phyloP scores from a whole-genome alignment of 2,113 vertebrate genomes.

The Tylochromis polylepis region DNA sequence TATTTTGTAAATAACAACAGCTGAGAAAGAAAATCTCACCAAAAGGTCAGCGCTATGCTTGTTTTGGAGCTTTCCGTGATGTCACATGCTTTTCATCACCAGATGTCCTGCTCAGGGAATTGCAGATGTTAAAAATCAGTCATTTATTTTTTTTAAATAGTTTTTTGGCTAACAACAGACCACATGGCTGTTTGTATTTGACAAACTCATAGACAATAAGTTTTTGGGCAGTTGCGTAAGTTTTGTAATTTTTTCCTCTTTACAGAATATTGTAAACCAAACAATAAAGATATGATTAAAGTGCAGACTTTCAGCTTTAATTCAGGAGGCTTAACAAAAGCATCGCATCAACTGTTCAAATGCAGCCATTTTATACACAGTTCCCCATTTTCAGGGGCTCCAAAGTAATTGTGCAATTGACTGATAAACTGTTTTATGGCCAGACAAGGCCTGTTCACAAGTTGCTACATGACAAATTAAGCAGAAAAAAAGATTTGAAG shows the following conservation, averaged over 20 bases:
- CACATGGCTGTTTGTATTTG: background rate
- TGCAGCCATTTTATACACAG: background rate
- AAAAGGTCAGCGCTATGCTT: background rate
- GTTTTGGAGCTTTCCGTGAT: background rate
- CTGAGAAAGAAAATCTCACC: background rate
- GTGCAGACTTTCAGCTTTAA: background rate
- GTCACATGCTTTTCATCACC: background rate
- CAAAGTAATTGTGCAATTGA: background rate
- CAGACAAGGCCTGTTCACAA: background rate
- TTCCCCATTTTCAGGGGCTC: background rate
- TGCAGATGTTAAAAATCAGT: background rate
- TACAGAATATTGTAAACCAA: background rate
- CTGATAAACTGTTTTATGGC: background rate
- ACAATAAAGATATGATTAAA: background rate
- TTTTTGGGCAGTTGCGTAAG: background rate
- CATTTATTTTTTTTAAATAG: background rate
- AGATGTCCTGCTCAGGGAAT: background rate
- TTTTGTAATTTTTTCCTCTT: background rate
- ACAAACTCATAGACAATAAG: background rate
- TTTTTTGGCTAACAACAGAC: background rate
- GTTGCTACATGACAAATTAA: background rate
- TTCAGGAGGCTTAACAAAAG: background rate
- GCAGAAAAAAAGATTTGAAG: background rate
- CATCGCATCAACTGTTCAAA: background rate
- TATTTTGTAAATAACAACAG: background rate